Base-by-base conservation (phyloP, 2,797 vertebrate species). In the Propithecus deckenii region DNA sequence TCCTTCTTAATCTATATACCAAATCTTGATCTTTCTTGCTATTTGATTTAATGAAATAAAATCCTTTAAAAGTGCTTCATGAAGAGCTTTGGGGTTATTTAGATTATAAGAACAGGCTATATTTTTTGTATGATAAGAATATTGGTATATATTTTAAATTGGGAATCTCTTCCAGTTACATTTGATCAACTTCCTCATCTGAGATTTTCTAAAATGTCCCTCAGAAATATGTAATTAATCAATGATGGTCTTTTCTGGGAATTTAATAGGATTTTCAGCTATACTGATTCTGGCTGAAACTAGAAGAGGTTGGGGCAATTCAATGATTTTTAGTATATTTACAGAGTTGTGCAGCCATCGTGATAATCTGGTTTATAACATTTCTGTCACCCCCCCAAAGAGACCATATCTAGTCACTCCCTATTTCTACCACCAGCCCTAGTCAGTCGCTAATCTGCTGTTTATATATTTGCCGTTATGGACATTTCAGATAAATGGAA, bases 191-290 rank as follows among this genome's bases (percentile, higher is more conserved):
- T 86, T 55, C 25, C 52, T 76, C 67, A 76, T 86, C 72, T 43
- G 41, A 28, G 23, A 17, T 76, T 75, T 91, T 2, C 63, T 87
- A 38, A 80, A 76, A n/a, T 61, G 15, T 13, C 63, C 25, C 38
- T 69, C 65, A 86, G 79, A 89, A 80, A 61, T 89, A 43, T 85
- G 89, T 89, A 71, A 78, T 86, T 80, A 25, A 78, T 85, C 79
- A 25, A 9, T 38, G 38, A 38, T 67, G 35, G 9, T 75, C 7
- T 12, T 12, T 46, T 75, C 59, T 81, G 46, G 43, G 32, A 87
- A 78, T 83, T 80, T 91, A 86, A 74, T 88, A 63, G 74, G 61
- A 57, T 20, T 28, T 95, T 61, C 57, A 74, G 57, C n/a, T 57
- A 0, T 88, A 46, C 35, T 55, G n/a, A 78, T 76, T 83, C 23